Evolutionary conservation across 2,888 invertebrate species (phyloP), one percentile per base, ranked within the genome.

Genomic region (Agrochola lota): DNA sequence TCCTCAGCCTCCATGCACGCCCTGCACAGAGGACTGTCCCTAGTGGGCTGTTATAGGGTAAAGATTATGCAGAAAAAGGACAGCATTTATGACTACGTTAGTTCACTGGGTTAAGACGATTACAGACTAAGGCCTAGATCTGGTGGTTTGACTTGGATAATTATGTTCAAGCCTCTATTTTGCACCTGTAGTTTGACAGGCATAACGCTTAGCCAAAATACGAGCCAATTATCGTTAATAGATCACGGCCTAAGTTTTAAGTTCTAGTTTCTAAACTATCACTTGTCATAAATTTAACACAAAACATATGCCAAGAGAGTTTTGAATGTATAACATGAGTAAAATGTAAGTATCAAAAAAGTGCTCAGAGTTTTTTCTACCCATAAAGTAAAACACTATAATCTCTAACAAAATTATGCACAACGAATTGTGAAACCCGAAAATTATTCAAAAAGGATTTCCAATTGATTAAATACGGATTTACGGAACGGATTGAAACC

Each of bases 401-500:
- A 17, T 23, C 2, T 59, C 12, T 12, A 15, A 23, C 20, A 63
- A 71, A 59, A 67, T 26, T n/a, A 46, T 40, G 26, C 9, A 9
- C 17, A 46, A 49, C n/a, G n/a, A 62, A 62, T 17, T 12, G n/a
- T 30, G 6, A 77, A 40, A 43, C 11, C 60, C n/a, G 5, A 49
- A 35, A 23, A 20, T 49, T 30, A 43, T 62, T 5, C n/a, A 20
- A 78, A 63, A 66, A 40, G 63, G 78, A 77, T 70, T 78, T 70
- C 35, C 62, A n/a, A 70, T 70, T 57, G 70, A 78, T 70, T 78
- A 78, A 77, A 69, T 30, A 43, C 20, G 23, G 55, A 78, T 78
- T 78, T 70, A 15, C 35, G 26, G 11, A 78, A 70, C 46, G 46
- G 72, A 78, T 82, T 82, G 26, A 23, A 60, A 23, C 6, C 40